Evolutionary conservation across 2,113 vertebrate genomes (phyloP), one percentile per base, ranked within the genome.

Genomic region (Nycticorax nycticorax): DNA sequence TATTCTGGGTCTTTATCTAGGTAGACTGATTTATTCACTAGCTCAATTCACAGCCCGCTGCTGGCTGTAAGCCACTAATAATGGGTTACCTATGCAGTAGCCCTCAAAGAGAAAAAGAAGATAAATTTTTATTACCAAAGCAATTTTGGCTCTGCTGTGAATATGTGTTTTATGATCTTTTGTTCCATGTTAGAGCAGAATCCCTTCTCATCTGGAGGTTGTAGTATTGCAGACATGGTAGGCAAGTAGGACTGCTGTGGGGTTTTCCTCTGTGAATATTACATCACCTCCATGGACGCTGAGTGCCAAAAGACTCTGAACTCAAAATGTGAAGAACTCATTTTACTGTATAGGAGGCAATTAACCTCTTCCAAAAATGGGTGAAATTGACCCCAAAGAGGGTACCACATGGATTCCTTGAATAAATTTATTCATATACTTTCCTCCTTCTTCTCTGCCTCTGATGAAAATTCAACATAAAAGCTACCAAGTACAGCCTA

Each of bases 61-160:
- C 89, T 95, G 88, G n/a, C 85, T 56, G 9, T 60, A 71, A 88
- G 83, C 75, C 91, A 76, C 71, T 89, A 92, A 59, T 79, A 92
- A 93, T 82, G 85, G 86, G 73, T 94, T 95, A 68, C 72, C 76
- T 91, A 60, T 88, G 86, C 63, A 86, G 55, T 60, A 85, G 37
- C 47, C 69, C 86, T 95, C 68, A 66, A 95, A 96, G 73, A 77
- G 64, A 41, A 91, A 93, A 94, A 77, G 39, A 92, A 88, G 80
- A 91, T 73, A 74, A 69, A 27, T 71, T 87, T 91, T 93, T 95
- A 84, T 91, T 89, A 45, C 52, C n/a, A 12, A 63, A 72, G 64
- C n/a, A 67, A 48, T 96, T 94, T 74, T 87, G 59, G n/a, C 32
- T 66, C 7, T 62, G 27, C 62, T 91, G n/a, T 79, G 81, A 84